Conservation (phyloP, 2,888 invertebrate genomes). For the Andrena marginata region DNA sequence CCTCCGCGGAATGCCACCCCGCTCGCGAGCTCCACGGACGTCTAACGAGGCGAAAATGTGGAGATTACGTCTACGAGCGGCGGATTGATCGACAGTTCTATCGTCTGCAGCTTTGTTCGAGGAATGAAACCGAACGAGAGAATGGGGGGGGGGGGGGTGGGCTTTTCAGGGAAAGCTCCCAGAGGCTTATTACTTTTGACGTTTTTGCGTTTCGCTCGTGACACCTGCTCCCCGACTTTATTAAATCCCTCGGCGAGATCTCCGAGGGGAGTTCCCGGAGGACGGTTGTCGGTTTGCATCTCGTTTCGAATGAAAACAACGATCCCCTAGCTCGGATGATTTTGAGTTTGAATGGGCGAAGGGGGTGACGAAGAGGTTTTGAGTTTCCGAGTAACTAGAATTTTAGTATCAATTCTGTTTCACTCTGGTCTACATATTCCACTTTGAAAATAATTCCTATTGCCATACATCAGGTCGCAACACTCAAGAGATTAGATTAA, state of each 20-base stretch:
- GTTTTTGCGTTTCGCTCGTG: conserved; percentile 48
- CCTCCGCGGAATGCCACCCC: conserved; percentile 16
- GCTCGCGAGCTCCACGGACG: conserved; percentile 20
- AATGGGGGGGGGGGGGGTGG: conserved; percentile 1
- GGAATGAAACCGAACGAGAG: conserved; percentile 35
- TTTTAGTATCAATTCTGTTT: too few relatives aligned
- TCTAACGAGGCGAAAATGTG: conserved; percentile 68
- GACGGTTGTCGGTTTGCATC: conserved; percentile 19
- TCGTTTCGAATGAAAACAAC: conserved; percentile 21
- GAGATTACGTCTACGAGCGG: conserved; percentile 53
- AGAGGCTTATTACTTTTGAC: conserved; percentile 42
- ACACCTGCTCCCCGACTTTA: conserved; percentile 57
- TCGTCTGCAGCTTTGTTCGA: conserved; percentile 55
- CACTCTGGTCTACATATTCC: too few relatives aligned
- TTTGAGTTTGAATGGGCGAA: too few relatives aligned
- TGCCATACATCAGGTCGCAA: too few relatives aligned
- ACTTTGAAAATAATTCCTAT: too few relatives aligned
- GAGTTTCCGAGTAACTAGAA: background rate
- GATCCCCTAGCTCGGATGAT: background rate
- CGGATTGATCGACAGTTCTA: conserved; percentile 61
- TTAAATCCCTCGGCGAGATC: conserved; percentile 35
- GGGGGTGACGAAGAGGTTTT: background rate
- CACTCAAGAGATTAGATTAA: too few relatives aligned
- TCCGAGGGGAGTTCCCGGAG: too few relatives aligned
- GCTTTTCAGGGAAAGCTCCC: conserved; percentile 28